Percentiles rank a stretch among this genome's conserved stretches.
Evolutionary conservation across 2,888 invertebrate genomes (phyloP).

Genomic region (Pherbina coryleti): DNA sequence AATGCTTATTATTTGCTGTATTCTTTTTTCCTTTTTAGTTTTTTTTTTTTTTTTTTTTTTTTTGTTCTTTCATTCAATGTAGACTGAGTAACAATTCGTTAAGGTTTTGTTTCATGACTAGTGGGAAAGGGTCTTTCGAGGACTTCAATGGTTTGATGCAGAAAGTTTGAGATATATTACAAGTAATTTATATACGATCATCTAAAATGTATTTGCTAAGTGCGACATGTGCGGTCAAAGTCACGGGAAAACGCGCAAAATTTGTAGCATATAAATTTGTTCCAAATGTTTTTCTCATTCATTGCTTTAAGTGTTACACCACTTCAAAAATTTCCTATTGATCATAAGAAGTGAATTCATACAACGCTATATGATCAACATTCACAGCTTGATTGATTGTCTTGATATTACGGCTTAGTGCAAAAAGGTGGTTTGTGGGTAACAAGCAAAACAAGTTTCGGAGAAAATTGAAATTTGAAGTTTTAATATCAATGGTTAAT

Average conservation of each 20-base stretch:
- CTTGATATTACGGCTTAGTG: no score
- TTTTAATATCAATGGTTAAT: no score
- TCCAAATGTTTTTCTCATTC: no score
- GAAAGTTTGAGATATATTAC: no score
- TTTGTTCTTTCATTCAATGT: slow-evolving; percentile 14
- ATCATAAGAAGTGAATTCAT: no score
- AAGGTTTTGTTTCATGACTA: slow-evolving; percentile 9
- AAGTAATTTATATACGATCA: neutral
- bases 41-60: slow-evolving; percentile 38
- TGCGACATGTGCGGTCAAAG: neutral
- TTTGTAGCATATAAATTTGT: neutral
- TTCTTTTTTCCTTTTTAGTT: neutral
- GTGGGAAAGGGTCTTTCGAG: neutral
- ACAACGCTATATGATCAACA: no score
- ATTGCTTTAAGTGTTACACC: no score
- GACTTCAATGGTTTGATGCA: neutral
- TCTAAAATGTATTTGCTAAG: neutral
- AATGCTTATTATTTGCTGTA: slow-evolving; percentile 37
- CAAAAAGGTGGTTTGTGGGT: no score
- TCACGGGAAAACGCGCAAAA: neutral
- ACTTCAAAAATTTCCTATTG: no score
- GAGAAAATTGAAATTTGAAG: no score
- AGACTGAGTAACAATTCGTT: slow-evolving; percentile 33
- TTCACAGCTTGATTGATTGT: no score
- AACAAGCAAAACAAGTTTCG: no score